A percentile compares a stretch with the other conserved stretches of the same genome.
phyloP scores from a whole-genome alignment of 2,113 vertebrate genomes.

The Mus spicilegus region DNA sequence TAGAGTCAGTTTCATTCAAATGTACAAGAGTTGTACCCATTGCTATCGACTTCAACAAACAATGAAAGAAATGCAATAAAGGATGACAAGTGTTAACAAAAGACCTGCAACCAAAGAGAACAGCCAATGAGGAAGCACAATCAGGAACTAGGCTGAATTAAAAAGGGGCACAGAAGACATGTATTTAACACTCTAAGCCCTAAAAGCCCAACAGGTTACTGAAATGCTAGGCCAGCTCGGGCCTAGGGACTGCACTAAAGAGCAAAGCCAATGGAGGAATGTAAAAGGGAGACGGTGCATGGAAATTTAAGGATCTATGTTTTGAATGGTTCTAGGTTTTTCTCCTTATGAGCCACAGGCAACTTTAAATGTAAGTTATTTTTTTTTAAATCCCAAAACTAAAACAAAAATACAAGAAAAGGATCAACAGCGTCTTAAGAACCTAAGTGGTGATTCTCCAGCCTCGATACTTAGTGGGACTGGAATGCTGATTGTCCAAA shows the following conservation, averaged over 20 bases:
- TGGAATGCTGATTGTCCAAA: slow-evolving; percentile 79
- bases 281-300: accelerated
- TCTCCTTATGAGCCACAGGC: neutral
- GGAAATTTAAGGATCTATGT: neutral
- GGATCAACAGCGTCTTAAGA: neutral
- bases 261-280: neutral
- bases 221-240: neutral
- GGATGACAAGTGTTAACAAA: neutral
- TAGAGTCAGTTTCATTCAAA: neutral
- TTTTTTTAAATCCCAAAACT: slow-evolving; percentile 56
- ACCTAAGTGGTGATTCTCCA: neutral
- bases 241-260: neutral
- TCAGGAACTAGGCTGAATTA: neutral
- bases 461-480: neutral
- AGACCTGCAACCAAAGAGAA: neutral
- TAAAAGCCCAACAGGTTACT: neutral
- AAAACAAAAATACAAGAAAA: slow-evolving; percentile 28
- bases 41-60: neutral
- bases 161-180: neutral
- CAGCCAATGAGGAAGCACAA: neutral
- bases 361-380: neutral
- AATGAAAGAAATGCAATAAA: neutral
- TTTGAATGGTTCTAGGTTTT: neutral
- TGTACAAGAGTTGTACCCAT: neutral
- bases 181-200: slow-evolving; percentile 33